A percentile compares a stretch with the other conserved stretches of the same genome.
Evolutionary conservation across 2,888 invertebrate genomes (phyloP).

Genomic region (Trichogramma dendrolimi): DNA sequence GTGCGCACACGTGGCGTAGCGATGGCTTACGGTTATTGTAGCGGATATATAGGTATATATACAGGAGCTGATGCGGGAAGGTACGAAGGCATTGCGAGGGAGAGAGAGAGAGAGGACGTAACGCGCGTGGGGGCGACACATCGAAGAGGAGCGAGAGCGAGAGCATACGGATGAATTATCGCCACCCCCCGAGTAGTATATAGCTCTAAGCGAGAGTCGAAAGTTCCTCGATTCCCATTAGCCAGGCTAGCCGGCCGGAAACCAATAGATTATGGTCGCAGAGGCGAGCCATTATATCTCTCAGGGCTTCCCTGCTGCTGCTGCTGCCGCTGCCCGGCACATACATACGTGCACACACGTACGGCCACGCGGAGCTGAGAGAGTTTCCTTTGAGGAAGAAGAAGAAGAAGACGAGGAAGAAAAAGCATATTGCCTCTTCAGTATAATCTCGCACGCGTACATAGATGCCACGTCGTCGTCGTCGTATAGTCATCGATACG

Average conservation of each 20-base stretch:
- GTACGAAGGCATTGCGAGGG: not conserved
- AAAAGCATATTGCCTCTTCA: too few relatives aligned
- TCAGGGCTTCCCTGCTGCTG: not conserved
- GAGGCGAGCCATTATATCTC: not conserved
- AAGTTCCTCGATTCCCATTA: constrained; percentile 50
- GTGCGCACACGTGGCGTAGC: too few relatives aligned
- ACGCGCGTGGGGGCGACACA: not conserved
- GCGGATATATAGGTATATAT: not conserved
- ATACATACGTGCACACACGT: constrained; percentile 13
- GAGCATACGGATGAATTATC: constrained; percentile 44
- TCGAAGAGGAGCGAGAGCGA: constrained; percentile 19
- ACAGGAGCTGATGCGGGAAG: not conserved
- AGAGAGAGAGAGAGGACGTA: not conserved
- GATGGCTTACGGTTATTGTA: too few relatives aligned
- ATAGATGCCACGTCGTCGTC: too few relatives aligned
- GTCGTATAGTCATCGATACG: too few relatives aligned
- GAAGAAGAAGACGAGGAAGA: too few relatives aligned
- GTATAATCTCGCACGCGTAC: too few relatives aligned
- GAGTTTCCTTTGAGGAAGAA: too few relatives aligned
- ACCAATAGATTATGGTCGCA: constrained; percentile 44
- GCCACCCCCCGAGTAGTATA: constrained; percentile 31
- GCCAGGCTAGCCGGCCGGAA: constrained; percentile 46
- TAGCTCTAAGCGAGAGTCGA: constrained; percentile 31
- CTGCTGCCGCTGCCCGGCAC: not conserved
- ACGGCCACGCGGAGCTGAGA: too few relatives aligned